Percentiles rank a stretch among this genome's conserved stretches.
Conservation (phyloP, 2,888 invertebrate genomes). For the Taenaris catops region DNA sequence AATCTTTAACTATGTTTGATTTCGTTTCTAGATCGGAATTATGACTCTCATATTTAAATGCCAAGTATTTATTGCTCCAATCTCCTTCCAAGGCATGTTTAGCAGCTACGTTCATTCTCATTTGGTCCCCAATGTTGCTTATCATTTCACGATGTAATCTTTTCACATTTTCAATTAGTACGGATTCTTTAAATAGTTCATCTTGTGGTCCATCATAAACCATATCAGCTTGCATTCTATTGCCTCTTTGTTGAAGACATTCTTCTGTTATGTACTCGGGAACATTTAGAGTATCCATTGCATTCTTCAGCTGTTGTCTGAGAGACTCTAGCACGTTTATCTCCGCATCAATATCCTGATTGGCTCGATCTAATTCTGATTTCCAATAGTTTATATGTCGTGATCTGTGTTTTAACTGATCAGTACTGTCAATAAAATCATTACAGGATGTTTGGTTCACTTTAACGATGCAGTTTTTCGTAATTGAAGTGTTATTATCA, state of each 20-base stretch:
- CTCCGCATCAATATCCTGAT: conserved; percentile 62
- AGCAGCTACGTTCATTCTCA: conserved; percentile 85
- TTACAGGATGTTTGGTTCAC: conserved; percentile 64
- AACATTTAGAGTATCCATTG: conserved; percentile 53
- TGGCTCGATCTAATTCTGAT: conserved; percentile 60
- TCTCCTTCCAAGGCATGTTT: conserved; percentile 91
- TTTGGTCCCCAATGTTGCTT: conserved; percentile 84
- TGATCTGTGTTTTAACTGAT: conserved; percentile 55
- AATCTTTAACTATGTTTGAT: conserved; percentile 85
- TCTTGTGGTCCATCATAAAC: conserved; percentile 88
- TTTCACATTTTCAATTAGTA: conserved; percentile 85
- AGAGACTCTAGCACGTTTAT: conserved; percentile 51
- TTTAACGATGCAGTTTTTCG: conserved; percentile 66
- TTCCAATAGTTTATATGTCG: conserved; percentile 72
- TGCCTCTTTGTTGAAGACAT: conserved; percentile 83
- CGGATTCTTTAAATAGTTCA: conserved; percentile 85
- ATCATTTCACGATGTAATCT: conserved; percentile 82
- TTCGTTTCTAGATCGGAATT: conserved; percentile 86
- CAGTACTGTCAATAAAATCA: conserved; percentile 60
- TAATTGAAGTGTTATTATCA: conserved; percentile 58
- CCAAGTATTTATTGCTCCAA: conserved; percentile 93
- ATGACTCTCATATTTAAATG: conserved; percentile 86
- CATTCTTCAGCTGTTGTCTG: conserved; percentile 67
- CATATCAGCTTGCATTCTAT: conserved; percentile 85
- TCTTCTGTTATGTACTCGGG: conserved; percentile 80